Evolutionary conservation across 2,888 invertebrate genomes (phyloP), one percentile per base, ranked within the genome.

Genomic region (Diarsia brunnea): DNA sequence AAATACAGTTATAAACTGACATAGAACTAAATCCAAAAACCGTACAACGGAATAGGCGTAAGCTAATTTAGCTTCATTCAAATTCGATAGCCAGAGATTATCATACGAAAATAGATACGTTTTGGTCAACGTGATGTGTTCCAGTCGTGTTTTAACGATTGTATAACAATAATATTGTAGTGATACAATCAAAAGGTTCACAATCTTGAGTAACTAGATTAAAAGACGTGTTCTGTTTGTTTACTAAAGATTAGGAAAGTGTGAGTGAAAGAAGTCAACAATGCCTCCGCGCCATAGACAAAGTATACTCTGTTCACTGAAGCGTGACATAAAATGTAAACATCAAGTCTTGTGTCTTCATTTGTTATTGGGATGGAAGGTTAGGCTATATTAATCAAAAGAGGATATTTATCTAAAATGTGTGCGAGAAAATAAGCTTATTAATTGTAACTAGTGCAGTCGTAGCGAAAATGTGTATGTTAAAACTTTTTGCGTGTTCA

Each of bases 11-110:
- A 70, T 24, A 73, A 65, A 67, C 53, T 61, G n/a, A 70, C 68
- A 61, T 70, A 69, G 65, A 71, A 78, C 45, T 67, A 58, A 55
- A 67, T 73, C 38, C 12, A 27, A 60, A 65, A 78, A 69, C 64
- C 12, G 49, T 79, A 75, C 31, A 64, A 67, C 11, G 4, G 73
- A 74, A 69, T 53, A 67, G 64, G 69, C 75, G 81, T 79, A 70
- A 74, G 83, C 81, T 81, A 80, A 82, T 85, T 76, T 75, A 55
- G 64, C 72, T 84, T 80, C 81, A 87, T 87, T 85, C 64, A 76
- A 80, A 85, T 87, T 80, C 87, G 77, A 79, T 73, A 75, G 76
- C 72, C 60, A 75, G 27, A 45, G 24, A 87, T 87, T 85, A 87
- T 64, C 77, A 84, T 84, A 79, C 60, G 38, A 78, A 87, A 84